Base-by-base conservation (phyloP, 1,140 invertebrate species). In the Coelopa frigida region DNA sequence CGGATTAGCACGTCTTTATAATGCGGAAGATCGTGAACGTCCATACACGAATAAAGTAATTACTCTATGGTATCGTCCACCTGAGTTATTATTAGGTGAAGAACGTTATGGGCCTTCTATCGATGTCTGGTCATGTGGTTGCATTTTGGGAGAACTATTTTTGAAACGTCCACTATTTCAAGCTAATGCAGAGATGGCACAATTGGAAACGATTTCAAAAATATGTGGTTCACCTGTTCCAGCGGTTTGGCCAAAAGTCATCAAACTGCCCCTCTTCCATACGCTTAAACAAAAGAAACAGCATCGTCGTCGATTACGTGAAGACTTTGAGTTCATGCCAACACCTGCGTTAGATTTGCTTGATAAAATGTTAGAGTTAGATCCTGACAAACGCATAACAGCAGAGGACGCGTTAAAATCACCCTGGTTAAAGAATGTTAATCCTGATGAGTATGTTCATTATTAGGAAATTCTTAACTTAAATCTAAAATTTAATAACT, bases 21-120 rank as follows among this genome's bases (percentile, higher is more conserved):
- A 93, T 66, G 89, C 94, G 0, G 93, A 96, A 54, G 94, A 99
- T 70, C 81, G 91, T 53, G 81, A 89, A 55, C 77, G 97, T 31
- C 92, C 94, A 0, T 99, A 99, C 72, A 99, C 97, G 2, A 92
- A 92, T 70, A 97, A 97, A 76, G 97, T 99, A 1, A 99, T 99
- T 51, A 99, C 97, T 10, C 72, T 99, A 18, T 99, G 97, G 95
- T 99, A 99, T 74, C 78, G 80, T 0, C 95, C 97, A 10, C 97
- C 97, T 1, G 97, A 99, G 71, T 72, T 99, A 39, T 73, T 99
- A 29, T 73, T 99, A 1, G 97, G 97, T 4, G 95, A 98, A 72
- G 96, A 99, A 72, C 79, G 94, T 43, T 99, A 99, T 72, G 95
- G 94, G 1, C 93, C 96, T 7, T 87, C 94, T 0, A 95, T 99